Conservation (phyloP, 2,797 vertebrate genomes). For the Tolypeutes matacus region DNA sequence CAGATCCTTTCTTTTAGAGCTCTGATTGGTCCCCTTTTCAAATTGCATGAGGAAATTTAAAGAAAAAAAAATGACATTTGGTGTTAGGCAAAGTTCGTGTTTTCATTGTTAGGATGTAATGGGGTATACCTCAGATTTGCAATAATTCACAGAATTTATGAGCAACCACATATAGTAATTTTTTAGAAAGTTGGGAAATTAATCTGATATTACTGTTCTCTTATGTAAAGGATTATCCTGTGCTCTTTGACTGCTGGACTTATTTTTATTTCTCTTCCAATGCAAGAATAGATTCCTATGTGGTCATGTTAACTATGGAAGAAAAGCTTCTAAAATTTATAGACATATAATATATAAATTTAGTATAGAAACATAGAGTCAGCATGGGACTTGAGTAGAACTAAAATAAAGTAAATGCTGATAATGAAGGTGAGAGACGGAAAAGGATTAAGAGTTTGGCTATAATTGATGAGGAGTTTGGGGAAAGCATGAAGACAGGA, state of each 20-base stretch:
- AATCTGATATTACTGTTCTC: not conserved
- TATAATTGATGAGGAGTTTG: not conserved
- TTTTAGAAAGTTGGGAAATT: not conserved
- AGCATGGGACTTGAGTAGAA: not conserved
- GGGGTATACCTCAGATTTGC: not conserved
- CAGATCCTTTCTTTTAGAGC: not conserved
- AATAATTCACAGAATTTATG: not conserved
- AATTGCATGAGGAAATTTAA: conserved; percentile 28
- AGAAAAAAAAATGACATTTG: not conserved
- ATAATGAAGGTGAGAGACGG: not conserved
- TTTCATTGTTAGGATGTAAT: conserved; percentile 26
- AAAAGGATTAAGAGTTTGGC: not conserved
- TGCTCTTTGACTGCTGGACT: not conserved
- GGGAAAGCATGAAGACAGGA: not conserved
- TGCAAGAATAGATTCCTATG: not conserved
- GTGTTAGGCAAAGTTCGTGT: conserved; percentile 29
- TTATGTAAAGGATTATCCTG: not conserved
- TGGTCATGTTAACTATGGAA: not conserved
- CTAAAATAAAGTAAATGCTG: not conserved
- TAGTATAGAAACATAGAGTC: not conserved
- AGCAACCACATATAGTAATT: not conserved
- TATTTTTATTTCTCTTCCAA: not conserved
- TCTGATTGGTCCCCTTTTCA: not conserved
- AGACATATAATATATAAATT: not conserved
- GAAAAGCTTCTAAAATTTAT: not conserved